Percentiles rank a stretch among this genome's conserved stretches.
These are phyloP conservation scores for Acrocyrtus sp. DNA, from an alignment of 2,888 invertebrate species.

Conservation along the genomic window DNA sequence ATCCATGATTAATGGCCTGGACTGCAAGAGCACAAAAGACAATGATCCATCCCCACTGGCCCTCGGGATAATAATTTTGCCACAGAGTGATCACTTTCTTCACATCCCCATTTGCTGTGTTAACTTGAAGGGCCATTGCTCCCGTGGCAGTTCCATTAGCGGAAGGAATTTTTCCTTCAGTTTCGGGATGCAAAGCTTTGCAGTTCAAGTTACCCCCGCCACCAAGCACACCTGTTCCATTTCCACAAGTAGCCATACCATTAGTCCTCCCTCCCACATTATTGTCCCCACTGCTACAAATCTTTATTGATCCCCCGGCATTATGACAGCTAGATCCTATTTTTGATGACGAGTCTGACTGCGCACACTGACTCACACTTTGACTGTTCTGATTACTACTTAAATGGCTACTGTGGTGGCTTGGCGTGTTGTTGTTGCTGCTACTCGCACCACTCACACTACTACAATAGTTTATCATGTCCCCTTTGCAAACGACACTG, in stretches of 20 bases:
- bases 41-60: constrained; percentile 61
- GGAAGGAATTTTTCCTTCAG: constrained; percentile 51
- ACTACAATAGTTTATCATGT: constrained; percentile 26
- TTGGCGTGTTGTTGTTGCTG: constrained; percentile 45
- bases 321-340: constrained; percentile 18
- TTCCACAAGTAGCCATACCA: constrained; percentile 19
- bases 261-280: constrained; percentile 14
- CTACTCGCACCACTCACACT: constrained; percentile 48
- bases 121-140: constrained; percentile 54
- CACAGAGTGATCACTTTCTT: constrained; percentile 61
- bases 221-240: constrained; percentile 10
- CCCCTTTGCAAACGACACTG: constrained; percentile 41
- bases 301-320: constrained; percentile 2
- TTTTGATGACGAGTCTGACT: constrained; percentile 20
- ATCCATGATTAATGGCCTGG: constrained; percentile 59
- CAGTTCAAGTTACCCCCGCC: constrained; percentile 41
- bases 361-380: constrained; percentile 23
- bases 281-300: not conserved
- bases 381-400: constrained; percentile 37
- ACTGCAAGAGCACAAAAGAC: constrained; percentile 56
- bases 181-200: constrained; percentile 44
- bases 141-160: constrained; percentile 53
- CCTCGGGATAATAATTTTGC: constrained; percentile 62
- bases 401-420: constrained; percentile 43
- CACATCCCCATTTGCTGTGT: constrained; percentile 55